These are phyloP conservation scores for Micropoecilia bifurca DNA, from an alignment of 2,797 vertebrate species.

Conservation along the genomic window DNA sequence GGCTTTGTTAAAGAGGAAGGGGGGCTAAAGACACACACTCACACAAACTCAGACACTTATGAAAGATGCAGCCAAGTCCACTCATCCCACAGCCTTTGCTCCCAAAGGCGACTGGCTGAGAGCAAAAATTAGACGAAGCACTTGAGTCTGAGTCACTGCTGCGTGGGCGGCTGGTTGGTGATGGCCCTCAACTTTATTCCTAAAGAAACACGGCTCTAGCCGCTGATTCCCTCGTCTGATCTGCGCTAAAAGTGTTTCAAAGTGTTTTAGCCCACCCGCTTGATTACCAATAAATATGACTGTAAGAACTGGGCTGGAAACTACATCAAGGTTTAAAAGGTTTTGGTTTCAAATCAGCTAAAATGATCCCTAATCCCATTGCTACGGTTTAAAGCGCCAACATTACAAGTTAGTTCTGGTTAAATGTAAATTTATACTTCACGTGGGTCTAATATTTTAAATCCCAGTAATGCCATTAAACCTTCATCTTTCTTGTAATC, in stretches of 20 bases:
- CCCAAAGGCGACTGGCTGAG: slow-evolving; percentile 50
- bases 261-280: neutral
- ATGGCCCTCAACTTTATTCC: slow-evolving; percentile 27
- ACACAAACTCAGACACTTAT: slow-evolving; percentile 46
- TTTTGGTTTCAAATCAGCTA: neutral
- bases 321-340: neutral
- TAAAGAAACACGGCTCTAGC: neutral
- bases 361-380: neutral
- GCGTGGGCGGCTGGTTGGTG: slow-evolving; percentile 59
- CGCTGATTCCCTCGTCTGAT: neutral
- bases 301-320: neutral
- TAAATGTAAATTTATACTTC: neutral
- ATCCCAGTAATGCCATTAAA: neutral
- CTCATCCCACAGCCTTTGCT: slow-evolving; percentile 45
- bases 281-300: neutral
- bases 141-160: slow-evolving; percentile 68
- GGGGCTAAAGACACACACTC: slow-evolving; percentile 7
- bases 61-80: slow-evolving; percentile 63
- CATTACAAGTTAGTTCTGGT: too few species aligned
- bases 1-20: slow-evolving; percentile 41
- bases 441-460: neutral
- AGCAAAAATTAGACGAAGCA: slow-evolving; percentile 36
- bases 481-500: neutral
- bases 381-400: neutral
- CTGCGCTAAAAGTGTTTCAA: neutral